Evolutionary conservation across 2,797 vertebrate genomes (phyloP).

Genomic region (Anableps anableps): DNA sequence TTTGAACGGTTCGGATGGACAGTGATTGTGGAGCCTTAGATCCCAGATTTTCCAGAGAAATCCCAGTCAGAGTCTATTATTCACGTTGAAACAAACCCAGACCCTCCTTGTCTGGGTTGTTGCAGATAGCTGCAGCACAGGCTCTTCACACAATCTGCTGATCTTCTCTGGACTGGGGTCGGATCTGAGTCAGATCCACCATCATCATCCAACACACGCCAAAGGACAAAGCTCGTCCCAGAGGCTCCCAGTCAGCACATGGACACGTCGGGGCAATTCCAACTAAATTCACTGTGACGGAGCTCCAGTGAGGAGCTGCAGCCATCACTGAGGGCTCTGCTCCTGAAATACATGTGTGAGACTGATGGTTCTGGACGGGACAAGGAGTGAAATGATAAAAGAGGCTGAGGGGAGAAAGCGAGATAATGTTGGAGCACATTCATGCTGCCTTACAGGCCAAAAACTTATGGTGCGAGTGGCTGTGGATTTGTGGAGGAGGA

Average conservation of each 20-base stretch:
- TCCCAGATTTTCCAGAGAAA: neutral
- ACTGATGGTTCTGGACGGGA: conserved; percentile 31
- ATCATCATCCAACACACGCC: conserved; percentile 48
- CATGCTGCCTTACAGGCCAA: conserved; percentile 23
- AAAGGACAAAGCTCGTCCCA: conserved; percentile 53
- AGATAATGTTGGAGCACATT: conserved; percentile 45
- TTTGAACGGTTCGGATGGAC: conserved; percentile 33
- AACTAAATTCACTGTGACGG: conserved; percentile 65
- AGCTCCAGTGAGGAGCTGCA: conserved; percentile 43
- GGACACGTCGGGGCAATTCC: conserved; percentile 37
- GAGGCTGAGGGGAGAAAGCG: conserved; percentile 1
- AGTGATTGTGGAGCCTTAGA: conserved; percentile 16
- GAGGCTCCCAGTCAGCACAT: conserved; percentile 34
- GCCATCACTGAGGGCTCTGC: conserved; percentile 47
- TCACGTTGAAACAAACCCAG: conserved; percentile 27
- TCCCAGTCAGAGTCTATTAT: conserved; percentile 33
- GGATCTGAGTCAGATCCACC: conserved; percentile 60
- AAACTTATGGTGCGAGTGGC: conserved; percentile 43
- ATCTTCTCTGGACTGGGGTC: conserved; percentile 44
- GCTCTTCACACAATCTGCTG: conserved; percentile 26
- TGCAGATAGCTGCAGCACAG: conserved; percentile 38
- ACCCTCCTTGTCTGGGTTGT: conserved; percentile 37
- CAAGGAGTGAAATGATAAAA: conserved; percentile 28
- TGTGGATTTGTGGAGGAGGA: conserved; percentile 49
- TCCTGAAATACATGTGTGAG: conserved; percentile 55